Conservation (phyloP, 2,113 vertebrate species). For the Amazona vittata region DNA sequence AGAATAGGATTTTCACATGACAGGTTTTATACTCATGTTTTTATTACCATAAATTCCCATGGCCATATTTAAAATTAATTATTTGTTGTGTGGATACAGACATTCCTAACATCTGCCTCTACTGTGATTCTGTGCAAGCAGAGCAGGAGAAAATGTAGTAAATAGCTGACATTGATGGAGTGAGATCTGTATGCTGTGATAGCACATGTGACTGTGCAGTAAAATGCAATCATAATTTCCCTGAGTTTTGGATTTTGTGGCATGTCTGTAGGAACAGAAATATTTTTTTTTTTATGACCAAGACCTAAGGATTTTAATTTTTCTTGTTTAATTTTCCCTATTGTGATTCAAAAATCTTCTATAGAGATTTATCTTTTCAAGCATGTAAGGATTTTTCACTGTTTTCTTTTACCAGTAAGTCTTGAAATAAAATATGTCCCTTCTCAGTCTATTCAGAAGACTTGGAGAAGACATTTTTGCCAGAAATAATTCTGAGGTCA, state of each 20-base stretch:
- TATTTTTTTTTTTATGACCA: not conserved
- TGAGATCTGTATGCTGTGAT: not conserved
- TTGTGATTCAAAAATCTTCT: not conserved
- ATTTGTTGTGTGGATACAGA: not conserved
- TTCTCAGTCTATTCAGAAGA: not conserved
- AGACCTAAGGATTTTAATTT: not conserved
- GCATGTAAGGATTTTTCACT: not conserved
- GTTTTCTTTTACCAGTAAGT: not conserved
- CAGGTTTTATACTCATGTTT: not conserved
- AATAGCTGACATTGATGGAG: not conserved
- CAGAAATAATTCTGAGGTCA: not conserved
- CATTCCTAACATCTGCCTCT: not conserved
- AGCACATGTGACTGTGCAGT: not conserved
- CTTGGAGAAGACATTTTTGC: not conserved
- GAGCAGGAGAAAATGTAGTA: not conserved
- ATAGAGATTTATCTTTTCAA: not conserved
- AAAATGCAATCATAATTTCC: not conserved
- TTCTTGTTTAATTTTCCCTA: not conserved
- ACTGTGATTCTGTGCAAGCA: not conserved
- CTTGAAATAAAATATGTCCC: not conserved
- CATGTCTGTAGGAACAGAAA: not conserved
- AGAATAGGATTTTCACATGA: constrained; percentile 2
- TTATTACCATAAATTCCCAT: constrained; percentile 4
- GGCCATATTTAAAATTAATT: not conserved
- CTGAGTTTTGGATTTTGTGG: not conserved